Evolutionary conservation across 1,140 invertebrate species (phyloP).

Genomic region (Riptortus pedestris): DNA sequence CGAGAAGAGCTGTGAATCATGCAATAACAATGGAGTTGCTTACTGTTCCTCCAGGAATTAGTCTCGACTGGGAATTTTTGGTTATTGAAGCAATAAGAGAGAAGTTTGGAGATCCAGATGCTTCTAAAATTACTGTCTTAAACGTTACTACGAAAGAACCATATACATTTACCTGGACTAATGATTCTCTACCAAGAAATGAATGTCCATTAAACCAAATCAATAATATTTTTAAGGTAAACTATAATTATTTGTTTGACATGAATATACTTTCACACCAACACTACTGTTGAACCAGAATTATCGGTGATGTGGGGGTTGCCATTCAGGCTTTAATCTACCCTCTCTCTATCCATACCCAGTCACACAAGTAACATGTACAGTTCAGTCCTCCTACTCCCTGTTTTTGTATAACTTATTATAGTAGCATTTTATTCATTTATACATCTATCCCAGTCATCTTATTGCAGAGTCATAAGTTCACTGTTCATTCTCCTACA

Average conservation of each 20-base stretch:
- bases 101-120: constrained; percentile 54
- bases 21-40: constrained; percentile 52
- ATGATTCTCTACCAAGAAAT: constrained; percentile 67
- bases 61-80: constrained; percentile 39
- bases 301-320: too few species aligned
- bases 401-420: too few species aligned
- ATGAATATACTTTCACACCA: neutral
- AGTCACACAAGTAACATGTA: too few species aligned
- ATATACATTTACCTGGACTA: constrained; percentile 71
- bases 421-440: too few species aligned
- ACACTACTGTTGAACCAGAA: too few species aligned
- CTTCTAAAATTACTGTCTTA: constrained; percentile 57
- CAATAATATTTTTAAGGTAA: constrained; percentile 52
- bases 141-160: constrained; percentile 46
- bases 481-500: too few species aligned
- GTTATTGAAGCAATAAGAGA: constrained; percentile 55
- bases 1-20: constrained; percentile 65
- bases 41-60: constrained; percentile 9
- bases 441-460: too few species aligned
- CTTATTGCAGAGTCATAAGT: too few species aligned
- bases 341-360: too few species aligned
- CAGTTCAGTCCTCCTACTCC: too few species aligned
- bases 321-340: too few species aligned
- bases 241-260: neutral
- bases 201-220: constrained; percentile 62